phyloP scores from a whole-genome alignment of 2,113 vertebrate genomes.

The Gambusia holbrooki region DNA sequence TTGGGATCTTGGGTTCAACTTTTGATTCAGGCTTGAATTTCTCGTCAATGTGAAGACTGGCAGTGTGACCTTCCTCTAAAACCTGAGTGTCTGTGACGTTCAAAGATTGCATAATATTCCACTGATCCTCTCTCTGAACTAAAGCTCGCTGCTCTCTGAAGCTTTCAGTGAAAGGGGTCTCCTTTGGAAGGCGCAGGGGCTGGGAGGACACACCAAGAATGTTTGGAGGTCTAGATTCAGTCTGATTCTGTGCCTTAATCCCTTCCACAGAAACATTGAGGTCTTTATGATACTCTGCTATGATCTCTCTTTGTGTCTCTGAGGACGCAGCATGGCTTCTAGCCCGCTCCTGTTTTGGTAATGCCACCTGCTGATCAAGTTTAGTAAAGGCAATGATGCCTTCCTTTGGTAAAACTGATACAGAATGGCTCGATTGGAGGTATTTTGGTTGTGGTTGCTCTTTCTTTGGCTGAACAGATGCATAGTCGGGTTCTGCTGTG shows the following conservation, averaged over 20 bases:
- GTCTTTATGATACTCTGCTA: slow-evolving; percentile 63
- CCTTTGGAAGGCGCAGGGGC: slow-evolving; percentile 76
- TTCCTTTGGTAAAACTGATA: slow-evolving; percentile 79
- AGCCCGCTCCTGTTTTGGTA: slow-evolving; percentile 73
- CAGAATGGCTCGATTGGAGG: slow-evolving; percentile 69
- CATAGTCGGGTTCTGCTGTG: slow-evolving; percentile 15
- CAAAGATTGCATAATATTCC: slow-evolving; percentile 73
- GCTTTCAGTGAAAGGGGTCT: slow-evolving; percentile 54
- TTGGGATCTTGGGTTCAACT: slow-evolving; percentile 75
- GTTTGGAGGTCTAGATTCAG: slow-evolving; percentile 59
- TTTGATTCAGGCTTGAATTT: slow-evolving; percentile 56
- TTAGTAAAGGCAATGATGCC: slow-evolving; percentile 63
- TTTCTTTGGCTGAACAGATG: slow-evolving; percentile 59
- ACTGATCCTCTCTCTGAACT: slow-evolving; percentile 79
- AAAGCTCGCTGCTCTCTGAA: slow-evolving; percentile 71
- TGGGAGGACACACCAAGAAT: slow-evolving; percentile 70
- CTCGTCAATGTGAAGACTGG: slow-evolving; percentile 66
- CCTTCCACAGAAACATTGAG: slow-evolving; percentile 62
- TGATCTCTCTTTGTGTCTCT: slow-evolving; percentile 73
- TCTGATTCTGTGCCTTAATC: slow-evolving; percentile 40
- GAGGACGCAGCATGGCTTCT: slow-evolving; percentile 55
- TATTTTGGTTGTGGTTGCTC: slow-evolving; percentile 68
- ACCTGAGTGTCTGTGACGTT: slow-evolving; percentile 68
- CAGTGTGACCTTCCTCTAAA: slow-evolving; percentile 72
- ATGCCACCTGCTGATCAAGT: slow-evolving; percentile 65